Conservation (phyloP, 2,888 invertebrate species). For the Phaonia tiefii region DNA sequence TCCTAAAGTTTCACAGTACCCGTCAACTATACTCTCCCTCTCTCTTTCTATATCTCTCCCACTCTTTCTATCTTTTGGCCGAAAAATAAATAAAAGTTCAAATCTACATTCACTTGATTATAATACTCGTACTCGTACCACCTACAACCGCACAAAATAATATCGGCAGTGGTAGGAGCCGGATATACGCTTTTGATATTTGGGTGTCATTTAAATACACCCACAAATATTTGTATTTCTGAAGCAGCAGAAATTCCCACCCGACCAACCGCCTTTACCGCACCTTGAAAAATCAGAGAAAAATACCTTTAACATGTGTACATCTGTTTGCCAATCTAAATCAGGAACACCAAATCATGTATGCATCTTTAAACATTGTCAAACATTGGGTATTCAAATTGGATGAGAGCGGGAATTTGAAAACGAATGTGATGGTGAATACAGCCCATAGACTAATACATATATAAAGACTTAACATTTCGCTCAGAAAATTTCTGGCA, state of each 20-base stretch:
- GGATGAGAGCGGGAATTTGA: too few relatives aligned
- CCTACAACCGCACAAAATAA: neutral
- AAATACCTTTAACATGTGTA: slow-evolving; percentile 28
- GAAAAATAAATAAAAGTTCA: slow-evolving; percentile 17
- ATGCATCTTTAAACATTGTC: slow-evolving; percentile 38
- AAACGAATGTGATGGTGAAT: too few relatives aligned
- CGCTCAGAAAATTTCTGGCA: too few relatives aligned
- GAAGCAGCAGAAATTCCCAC: neutral
- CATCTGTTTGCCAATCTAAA: slow-evolving; percentile 21
- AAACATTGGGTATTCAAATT: neutral
- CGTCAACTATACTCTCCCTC: too few relatives aligned
- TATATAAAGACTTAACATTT: too few relatives aligned
- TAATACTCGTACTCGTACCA: neutral
- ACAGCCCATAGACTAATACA: too few relatives aligned
- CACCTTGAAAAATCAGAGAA: neutral
- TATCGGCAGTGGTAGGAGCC: neutral
- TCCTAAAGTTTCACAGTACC: too few relatives aligned
- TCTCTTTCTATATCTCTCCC: too few relatives aligned
- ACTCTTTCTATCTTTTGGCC: too few relatives aligned
- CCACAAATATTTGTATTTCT: neutral
- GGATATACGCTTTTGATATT: slow-evolving; percentile 43
- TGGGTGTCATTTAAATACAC: slow-evolving; percentile 54
- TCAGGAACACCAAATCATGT: slow-evolving; percentile 35
- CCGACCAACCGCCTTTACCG: too few relatives aligned
- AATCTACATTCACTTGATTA: slow-evolving; percentile 19